Base-by-base conservation (phyloP, 2,888 invertebrate genomes). In the Pyrrhosoma nymphula region DNA sequence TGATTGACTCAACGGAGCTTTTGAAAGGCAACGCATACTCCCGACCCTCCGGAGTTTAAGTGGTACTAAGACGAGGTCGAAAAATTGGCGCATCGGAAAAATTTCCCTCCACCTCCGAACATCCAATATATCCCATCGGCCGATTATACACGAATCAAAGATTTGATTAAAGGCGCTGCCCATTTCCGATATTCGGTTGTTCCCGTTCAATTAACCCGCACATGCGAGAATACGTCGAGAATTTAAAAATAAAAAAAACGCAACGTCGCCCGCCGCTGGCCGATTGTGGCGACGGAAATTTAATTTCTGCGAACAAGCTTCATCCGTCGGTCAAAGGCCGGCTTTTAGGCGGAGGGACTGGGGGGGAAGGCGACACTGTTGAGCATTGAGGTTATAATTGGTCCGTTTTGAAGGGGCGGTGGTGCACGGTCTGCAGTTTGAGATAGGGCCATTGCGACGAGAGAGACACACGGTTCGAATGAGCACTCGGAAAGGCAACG, bases 251-350 rank as follows among this genome's bases (percentile, higher is more conserved):
- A 35, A 69, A 69, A 69, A 60, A 82, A 82, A 82, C 35, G 82
- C 26, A 20, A 26, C 26, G 82, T 82, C 82, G 82, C 26, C 82
- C 2, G 82, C 82, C 16, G 14, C 82, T 35, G 30, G 82, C 82
- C 82, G 82, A 82, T 35, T 82, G 82, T 69, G 82, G 82, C 82
- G 26, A 82, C 82, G 35, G 82, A 82, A 82, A 82, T 82, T 82
- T 82, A 82, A 82, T 82, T 82, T 82, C 82, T 82, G 26, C 82
- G 82, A 16, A 82, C 82, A 82, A 82, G 82, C 82, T 82, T 82
- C n/a, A 35, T 35, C 30, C 82, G 35, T 23, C 35, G 82, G 30
- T 82, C 82, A 82, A 30, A 35, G 35, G 82, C 35, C 10, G 23
- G 6, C 12, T 20, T n/a, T 47, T 47, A 2, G 12, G 69, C 20